Base-by-base conservation (phyloP, 2,888 invertebrate genomes). In the Adela reaumurella region DNA sequence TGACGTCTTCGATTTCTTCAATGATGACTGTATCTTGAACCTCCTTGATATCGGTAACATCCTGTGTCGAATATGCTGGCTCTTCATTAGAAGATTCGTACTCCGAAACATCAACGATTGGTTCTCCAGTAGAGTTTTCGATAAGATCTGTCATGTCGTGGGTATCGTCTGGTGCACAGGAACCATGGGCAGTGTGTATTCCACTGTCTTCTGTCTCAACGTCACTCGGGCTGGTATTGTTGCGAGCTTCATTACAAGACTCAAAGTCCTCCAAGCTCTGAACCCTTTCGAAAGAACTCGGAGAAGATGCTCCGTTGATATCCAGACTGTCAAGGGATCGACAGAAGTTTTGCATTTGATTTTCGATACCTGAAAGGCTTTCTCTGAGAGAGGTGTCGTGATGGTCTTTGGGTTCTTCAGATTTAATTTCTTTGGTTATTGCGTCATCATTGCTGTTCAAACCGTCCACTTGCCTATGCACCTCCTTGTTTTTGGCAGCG, bases 191-290 rank as follows among this genome's bases (percentile, higher is more conserved):
- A 4, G 89, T 87, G 57, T 91, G 90, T 53, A 89, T 88, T 2
- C 89, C 89, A 53, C 88, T 88, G 62, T 92, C 91, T 68, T 92
- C 91, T 42, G 86, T 83, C 65, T 87, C 89, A 43, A 83, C 86
- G 56, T 86, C 83, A 53, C 81, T 82, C 51, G 78, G 78, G 45
- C 83, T 82, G 35, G 74, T 74, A 52, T 74, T 76, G 53, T 74
- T 76, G 55, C 85, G 78, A 62, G 86, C 74, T 57, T 87, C 86
- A n/a, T 79, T 71, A 48, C 83, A 82, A 5, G 80, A 78, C 54
- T 77, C 81, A 53, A 86, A 77, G 56, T 84, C 85, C 66, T 86
- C 85, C 52, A 85, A 68, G 59, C 84, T 84, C 65, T 86, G 84
- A 47, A 85, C 82, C 54, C 86, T 77, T 56, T 85, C 85, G 56